These are phyloP conservation scores for Trialeurodes vaporariorum DNA, from an alignment of 1,140 invertebrate species.

Conservation along the genomic window DNA sequence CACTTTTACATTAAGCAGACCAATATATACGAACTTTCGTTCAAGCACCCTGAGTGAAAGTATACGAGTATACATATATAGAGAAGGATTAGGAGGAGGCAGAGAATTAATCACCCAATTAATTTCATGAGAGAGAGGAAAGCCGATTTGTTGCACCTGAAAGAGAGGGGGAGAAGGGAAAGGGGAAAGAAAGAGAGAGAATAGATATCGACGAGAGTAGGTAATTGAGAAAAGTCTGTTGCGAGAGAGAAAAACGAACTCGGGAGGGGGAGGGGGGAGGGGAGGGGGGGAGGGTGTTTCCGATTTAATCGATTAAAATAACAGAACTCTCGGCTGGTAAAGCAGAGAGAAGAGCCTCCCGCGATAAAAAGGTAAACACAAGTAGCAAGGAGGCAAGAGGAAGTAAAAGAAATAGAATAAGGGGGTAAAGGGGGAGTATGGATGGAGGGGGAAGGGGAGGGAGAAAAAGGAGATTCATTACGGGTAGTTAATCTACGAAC, in stretches of 20 bases:
- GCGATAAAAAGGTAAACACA: slow-evolving; percentile 5
- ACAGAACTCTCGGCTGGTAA: neutral
- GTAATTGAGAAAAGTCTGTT: too few species aligned
- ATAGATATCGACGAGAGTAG: neutral
- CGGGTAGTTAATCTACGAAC: neutral
- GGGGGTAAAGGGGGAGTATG: too few species aligned
- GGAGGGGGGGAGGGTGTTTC: neutral
- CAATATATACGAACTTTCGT: too few species aligned
- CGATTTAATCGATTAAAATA: neutral
- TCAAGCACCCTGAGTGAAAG: too few species aligned
- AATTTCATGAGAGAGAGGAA: too few species aligned
- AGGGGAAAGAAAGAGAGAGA: neutral
- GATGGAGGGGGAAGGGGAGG: neutral
- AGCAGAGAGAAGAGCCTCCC: neutral
- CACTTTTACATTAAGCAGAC: too few species aligned
- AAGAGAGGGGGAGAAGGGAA: neutral
- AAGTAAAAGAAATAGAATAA: too few species aligned
- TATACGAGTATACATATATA: too few species aligned
- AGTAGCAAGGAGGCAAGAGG: neutral
- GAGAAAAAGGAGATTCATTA: neutral
- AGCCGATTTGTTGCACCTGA: neutral
- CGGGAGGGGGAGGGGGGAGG: too few species aligned
- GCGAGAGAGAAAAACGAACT: too few species aligned
- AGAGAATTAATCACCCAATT: neutral
- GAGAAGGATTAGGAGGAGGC: too few species aligned